Evolutionary conservation across 2,888 invertebrate genomes (phyloP).

Genomic region (Unio delphinus): DNA sequence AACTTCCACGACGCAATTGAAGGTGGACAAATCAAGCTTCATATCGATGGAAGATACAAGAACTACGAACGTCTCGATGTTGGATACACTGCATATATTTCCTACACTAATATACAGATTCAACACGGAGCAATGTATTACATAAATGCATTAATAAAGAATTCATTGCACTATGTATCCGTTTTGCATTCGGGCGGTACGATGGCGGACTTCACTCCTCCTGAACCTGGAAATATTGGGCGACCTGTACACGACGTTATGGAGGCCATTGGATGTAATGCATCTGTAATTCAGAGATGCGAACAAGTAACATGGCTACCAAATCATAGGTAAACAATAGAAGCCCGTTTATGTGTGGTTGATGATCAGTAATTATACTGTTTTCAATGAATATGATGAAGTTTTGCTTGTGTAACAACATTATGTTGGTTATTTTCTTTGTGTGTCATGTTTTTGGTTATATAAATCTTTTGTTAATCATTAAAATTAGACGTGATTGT

Average conservation of each 20-base stretch:
- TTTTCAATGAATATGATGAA: too few relatives aligned
- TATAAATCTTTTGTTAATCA: too few relatives aligned
- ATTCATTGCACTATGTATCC: constrained; percentile 42
- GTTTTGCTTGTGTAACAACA: too few relatives aligned
- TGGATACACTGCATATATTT: constrained; percentile 37
- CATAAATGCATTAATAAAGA: constrained; percentile 42
- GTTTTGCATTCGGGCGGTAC: constrained; percentile 42
- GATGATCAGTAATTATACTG: not conserved
- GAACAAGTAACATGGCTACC: constrained; percentile 31
- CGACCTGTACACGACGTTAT: constrained; percentile 25
- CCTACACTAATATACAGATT: constrained; percentile 29
- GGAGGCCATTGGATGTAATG: constrained; percentile 37
- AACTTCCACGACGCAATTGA: constrained; percentile 45
- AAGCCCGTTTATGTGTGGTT: not conserved
- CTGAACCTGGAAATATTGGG: constrained; percentile 43
- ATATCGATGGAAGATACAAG: constrained; percentile 41
- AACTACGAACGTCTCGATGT: constrained; percentile 47
- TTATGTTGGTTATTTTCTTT: too few relatives aligned
- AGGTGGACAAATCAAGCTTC: constrained; percentile 38
- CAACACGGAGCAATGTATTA: constrained; percentile 45
- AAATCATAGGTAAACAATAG: constrained; percentile 45
- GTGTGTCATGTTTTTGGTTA: too few relatives aligned
- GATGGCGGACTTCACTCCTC: constrained; percentile 49
- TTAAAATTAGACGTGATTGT: too few relatives aligned
- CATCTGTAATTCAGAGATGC: constrained; percentile 43